These are phyloP conservation scores for Cryptomyrus ogoouensis DNA, from an alignment of 2,113 vertebrate genomes.

Conservation along the genomic window DNA sequence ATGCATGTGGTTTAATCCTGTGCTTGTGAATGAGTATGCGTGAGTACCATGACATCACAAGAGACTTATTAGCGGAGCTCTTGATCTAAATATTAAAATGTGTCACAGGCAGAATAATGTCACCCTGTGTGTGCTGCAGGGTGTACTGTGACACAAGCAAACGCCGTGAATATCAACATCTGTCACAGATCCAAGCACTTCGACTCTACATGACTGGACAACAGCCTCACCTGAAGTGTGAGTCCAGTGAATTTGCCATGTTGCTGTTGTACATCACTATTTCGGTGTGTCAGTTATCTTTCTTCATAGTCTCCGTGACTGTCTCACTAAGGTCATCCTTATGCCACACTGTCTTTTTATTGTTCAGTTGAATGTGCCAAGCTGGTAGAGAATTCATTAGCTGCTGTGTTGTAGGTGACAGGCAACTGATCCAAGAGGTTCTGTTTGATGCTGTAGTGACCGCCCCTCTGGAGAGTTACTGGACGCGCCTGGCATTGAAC, in stretches of 20 bases:
- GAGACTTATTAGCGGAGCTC: not conserved
- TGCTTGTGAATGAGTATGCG: not conserved
- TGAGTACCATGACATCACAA: not conserved
- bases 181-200: conserved; percentile 89
- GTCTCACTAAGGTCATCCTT: not conserved
- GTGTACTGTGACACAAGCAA: conserved; percentile 94
- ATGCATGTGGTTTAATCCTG: conserved; percentile 3
- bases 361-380: not conserved
- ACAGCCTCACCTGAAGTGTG: conserved; percentile 84
- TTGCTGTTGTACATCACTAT: not conserved
- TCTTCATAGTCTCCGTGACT: too few relatives aligned
- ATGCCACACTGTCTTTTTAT: not conserved
- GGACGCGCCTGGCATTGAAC: conserved; percentile 93
- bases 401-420: conserved; percentile 72
- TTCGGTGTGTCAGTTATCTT: not conserved
- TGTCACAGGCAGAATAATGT: not conserved
- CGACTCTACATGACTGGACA: conserved; percentile 87
- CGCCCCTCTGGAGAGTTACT: conserved; percentile 92
- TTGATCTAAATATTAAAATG: not conserved
- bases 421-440: conserved; percentile 90
- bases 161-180: conserved; percentile 83
- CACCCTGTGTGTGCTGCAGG: conserved; percentile 57
- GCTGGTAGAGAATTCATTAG: not conserved
- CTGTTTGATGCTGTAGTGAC: conserved; percentile 94
- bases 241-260: conserved; percentile 46